Evolutionary conservation across 2,888 invertebrate species (phyloP).

Genomic region (Mythimna vitellina): DNA sequence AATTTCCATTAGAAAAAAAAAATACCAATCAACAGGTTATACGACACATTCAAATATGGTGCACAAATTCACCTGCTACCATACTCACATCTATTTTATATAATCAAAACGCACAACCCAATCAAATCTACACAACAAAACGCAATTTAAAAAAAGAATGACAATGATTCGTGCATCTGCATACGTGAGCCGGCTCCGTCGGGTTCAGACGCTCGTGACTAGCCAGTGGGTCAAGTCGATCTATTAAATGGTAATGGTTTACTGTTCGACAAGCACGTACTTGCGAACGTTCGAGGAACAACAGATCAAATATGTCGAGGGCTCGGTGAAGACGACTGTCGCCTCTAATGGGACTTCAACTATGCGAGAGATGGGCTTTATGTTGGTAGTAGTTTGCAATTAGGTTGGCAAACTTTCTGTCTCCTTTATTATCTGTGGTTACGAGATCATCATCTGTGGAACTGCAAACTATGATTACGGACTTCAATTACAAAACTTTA

Average conservation of each 20-base stretch:
- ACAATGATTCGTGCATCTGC: constrained; percentile 61
- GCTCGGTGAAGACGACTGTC: constrained; percentile 59
- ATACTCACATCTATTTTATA: neutral
- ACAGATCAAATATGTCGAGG: constrained; percentile 64
- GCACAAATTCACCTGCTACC: neutral
- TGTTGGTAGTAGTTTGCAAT: constrained; percentile 14
- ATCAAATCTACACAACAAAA: constrained; percentile 26
- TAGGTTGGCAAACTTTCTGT: constrained; percentile 19
- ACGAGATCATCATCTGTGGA: neutral
- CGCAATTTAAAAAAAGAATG: constrained; percentile 51
- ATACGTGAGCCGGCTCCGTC: constrained; percentile 56
- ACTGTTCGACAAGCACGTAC: constrained; percentile 72
- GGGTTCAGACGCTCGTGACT: constrained; percentile 77
- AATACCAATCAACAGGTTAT: neutral
- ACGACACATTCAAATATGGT: neutral
- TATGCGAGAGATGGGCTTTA: constrained; percentile 23
- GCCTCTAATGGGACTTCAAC: constrained; percentile 57
- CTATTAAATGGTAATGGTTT: constrained; percentile 80
- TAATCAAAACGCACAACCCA: constrained; percentile 26
- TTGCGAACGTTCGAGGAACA: constrained; percentile 55
- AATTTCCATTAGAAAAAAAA: constrained; percentile 28
- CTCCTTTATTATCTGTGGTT: constrained; percentile 1
- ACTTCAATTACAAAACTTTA: neutral
- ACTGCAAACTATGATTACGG: neutral
- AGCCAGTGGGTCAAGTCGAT: constrained; percentile 82